Base-by-base conservation (phyloP, 1,140 invertebrate genomes). In the Hypothenemus hampei region DNA sequence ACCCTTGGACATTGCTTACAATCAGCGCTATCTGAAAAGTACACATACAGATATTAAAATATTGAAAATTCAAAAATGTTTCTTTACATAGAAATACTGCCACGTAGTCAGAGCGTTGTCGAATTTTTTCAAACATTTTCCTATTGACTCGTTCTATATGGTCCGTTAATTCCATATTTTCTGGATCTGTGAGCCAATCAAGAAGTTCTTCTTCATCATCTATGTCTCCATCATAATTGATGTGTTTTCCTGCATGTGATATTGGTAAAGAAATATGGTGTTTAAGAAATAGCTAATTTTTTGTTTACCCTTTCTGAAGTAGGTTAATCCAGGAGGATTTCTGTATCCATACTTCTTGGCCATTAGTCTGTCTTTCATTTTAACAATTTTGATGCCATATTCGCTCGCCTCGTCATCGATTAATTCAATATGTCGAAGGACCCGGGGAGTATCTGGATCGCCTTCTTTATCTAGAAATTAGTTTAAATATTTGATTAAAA, bases 1-100 rank as follows among this genome's bases (percentile, higher is more conserved):
- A 95, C 92, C 70, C 86, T 82, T 46, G 85, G 84, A 71, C 93
- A 96, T 70, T 93, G 91, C 74, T 95, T 93, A 75, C 91, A 95
- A 72, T 93, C 90, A 77, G 88, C 87, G 77, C 88, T 91, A 75
- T 93, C 90, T 93, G 73, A 73, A 82, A 81, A 57, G 88, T 78
- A 96, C 92, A 73, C 94, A 91, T 31, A 93, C 90, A 6, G 91
- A 29, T n/a, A 29, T 1, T 19, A 1, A 22, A 16, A 43, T 43
- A 10, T 11, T 43, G 7, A 19, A 24, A 43, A 43, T n/a, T 16
- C 0, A 19, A 19, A 19, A 26, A 11, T 16, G 19, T 29, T 7
- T n/a, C 44, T 89, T 88, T 77, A 95, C 92, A 95, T 78, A 97
- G 92, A 73, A 94, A 91, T 31, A 93, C 91, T 4, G 91, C 91